Evolutionary conservation across 2,797 vertebrate genomes (phyloP), one percentile per base, ranked within the genome.

Genomic region (Falco columbarius): DNA sequence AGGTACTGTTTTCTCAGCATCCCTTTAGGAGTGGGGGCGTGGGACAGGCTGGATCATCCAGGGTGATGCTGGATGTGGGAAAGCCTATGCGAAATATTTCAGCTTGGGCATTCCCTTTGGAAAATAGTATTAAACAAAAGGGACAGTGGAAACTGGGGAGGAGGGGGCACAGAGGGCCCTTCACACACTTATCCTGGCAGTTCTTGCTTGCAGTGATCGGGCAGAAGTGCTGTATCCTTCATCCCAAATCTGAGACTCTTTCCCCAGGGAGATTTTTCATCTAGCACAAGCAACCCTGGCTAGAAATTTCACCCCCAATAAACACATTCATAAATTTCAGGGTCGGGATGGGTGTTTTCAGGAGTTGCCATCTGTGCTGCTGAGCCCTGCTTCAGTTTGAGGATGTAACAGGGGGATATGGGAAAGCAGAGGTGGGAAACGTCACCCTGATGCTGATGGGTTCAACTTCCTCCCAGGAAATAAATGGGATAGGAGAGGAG

Each of bases 121-220:
- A 55, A 56, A 86, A 44, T 2, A 4, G 3, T 3, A 17, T 42
- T 6, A 34, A 32, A 44, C 6, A 12, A 22, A 49, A 51, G 9
- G 23, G 6, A 9, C 1, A 14, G 44, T 10, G 58, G 73, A 32
- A 71, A 71, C 1, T 3, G 4, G 7, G 55, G 40, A 32, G 49
- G 70, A 56, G 56, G 44, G 7, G 20, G 54, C 61, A 44, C 21
- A 3, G 22, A 2, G 22, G 44, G 32, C 34, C 42, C 34, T 40
- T 34, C 3, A 5, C 9, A 2, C 0, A 1, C 9, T 68, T 6
- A 8, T 34, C 54, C 27, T 2, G 4, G n/a, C 12, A 0, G 12
- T 68, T 16, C 42, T 21, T 6, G 16, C 34, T 65, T 3, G 30
- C 6, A 34, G 12, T 0, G 19, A 14, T 3, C 1, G 38, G 46